Evolutionary conservation across 2,888 invertebrate genomes (phyloP), one percentile per base, ranked within the genome.

Genomic region (Drosophila leonis): DNA sequence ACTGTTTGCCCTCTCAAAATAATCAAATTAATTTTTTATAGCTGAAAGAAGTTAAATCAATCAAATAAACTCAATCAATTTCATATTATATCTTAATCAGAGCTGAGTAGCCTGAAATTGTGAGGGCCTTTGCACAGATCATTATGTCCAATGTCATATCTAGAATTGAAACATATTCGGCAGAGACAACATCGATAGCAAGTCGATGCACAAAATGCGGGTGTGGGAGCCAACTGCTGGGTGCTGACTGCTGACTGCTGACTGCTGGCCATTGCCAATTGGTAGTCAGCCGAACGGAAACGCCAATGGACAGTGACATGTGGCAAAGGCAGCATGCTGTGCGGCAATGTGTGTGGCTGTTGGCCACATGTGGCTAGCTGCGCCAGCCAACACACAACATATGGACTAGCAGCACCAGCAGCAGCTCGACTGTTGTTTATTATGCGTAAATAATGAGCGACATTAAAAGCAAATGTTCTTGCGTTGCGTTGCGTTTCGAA

Each of bases 361-460:
- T 63, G 49, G 54, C 60, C 51, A 64, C 57, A 60, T 73, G 55
- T 46, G 41, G 64, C 44, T 61, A 57, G 42, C 46, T 15, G 24
- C 41, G 41, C 15, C 27, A 15, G 42, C 48, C n/a, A 48, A 10
- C 29, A 10, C 29, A 29, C 29, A 48, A 15, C 46, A 46, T 46
- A n/a, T 46, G n/a, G 27, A 46, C 46, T 27, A 35, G 20, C 15
- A 31, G 4, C 54, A 52, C 15, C 10, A 31, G 29, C 54, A 51
- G 29, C 15, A 24, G 42, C 56, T 27, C 37, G 33, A 24, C n/a
- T 24, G 66, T 67, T 79, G 75, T 80, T 80, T 81, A 82, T 73
- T 69, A 78, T 80, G 83, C 79, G 85, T 77, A 70, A 82, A 82
- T 81, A 83, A 82, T 83, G 76, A 75, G 71, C 70, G 77, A 73